Evolutionary conservation across 1,140 invertebrate genomes (phyloP), one percentile per base, ranked within the genome.

Genomic region (Eueides isabella): DNA sequence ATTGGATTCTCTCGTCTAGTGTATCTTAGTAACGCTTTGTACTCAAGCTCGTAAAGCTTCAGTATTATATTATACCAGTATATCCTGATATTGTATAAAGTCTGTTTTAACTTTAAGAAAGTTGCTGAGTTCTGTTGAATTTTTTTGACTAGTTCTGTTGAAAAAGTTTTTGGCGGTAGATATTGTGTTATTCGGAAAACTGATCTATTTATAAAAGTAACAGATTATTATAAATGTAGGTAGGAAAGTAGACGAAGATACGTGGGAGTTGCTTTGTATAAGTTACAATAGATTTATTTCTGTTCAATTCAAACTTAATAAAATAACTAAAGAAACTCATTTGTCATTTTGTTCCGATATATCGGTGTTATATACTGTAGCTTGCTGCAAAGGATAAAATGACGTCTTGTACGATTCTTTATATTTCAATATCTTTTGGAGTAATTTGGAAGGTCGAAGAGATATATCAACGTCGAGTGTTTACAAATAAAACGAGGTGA

Each of bases 401-500:
- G 48, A 26, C 23, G 4, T 4, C 9, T 44, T 19, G 41, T 26
- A 63, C 61, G 16, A 63, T 63, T 31, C 61, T 61, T 38, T 62
- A 38, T 41, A 70, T 62, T 62, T 70, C 68, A 62, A 70, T 69
- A 61, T 44, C 44, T 68, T n/a, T 29, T 55, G 30, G 33, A 26
- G 61, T 62, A 70, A 70, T 70, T 70, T 70, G 61, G 68, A 29
- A 63, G 33, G 26, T 62, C 55, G 41, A 48, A 76, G 29, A 68
- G 48, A 76, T 76, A 48, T 63, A 76, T 72, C 74, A 72, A 67
- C 65, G 70, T 72, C 74, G 63, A 44, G 65, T 68, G 70, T 76
- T 72, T 72, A 76, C 69, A 72, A 72, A 76, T 72, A 72, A 38
- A 76, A 76, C 70, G 70, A 76, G 74, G 74, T 76, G 74, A 76